Evolutionary conservation across 2,113 vertebrate species (phyloP), one percentile per base, ranked within the genome.

Genomic region (Amphilophus citrinellus): DNA sequence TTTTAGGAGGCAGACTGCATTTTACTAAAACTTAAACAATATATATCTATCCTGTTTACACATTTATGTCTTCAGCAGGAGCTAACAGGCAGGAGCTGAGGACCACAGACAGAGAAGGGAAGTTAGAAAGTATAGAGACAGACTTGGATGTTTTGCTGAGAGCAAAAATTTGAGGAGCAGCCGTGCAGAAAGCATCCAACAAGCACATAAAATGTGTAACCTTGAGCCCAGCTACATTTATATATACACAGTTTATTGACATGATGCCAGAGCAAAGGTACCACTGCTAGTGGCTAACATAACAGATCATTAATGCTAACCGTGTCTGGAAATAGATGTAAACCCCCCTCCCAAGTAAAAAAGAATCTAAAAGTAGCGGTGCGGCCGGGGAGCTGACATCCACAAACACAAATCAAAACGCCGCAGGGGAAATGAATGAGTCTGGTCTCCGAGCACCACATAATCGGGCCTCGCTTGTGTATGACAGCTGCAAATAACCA

Each of bases 231-330:
- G 66, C 15, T 53, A 20, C 17, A 53, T 73, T 73, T 73, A 73
- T 73, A 53, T 50, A 71, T 30, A 71, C 66, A 13, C 44, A 20
- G 47, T 32, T 22, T 32, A 32, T 50, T n/a, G 47, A 53, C 47
- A 32, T 3, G 44, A 73, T 0, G 66, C 66, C 66, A 32, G 44
- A 53, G 47, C 17, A 53, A 53, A 73, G 66, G 66, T 73, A 53
- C 44, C 66, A 0, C 10, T 78, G 79, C 60, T 24, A 24, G 83
- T 39, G 62, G 63, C 61, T 73, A 85, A 81, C 63, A 76, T 82
- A 85, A 83, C 88, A 83, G 78, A 84, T 87, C 79, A 87, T 92
- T 92, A 91, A 89, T 88, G 85, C 82, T 35, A 63, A 82, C 58
- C 56, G 2, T 53, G 37, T 80, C 89, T 79, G 73, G 61, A 83